Base-by-base conservation (phyloP, 2,888 invertebrate species). In the Drosophila greeni region DNA sequence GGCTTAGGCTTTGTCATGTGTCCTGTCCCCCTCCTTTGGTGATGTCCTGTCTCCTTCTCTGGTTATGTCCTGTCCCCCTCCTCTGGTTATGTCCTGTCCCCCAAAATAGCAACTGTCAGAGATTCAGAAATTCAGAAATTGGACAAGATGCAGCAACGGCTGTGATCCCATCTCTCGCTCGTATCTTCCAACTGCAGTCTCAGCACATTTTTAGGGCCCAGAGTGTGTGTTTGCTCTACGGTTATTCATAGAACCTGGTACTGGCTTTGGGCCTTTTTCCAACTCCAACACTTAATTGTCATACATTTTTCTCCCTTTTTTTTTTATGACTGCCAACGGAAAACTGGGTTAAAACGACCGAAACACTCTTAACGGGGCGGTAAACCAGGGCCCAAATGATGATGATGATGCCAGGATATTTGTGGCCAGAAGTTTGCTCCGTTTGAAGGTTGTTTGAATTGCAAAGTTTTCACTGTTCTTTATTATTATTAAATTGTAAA, bases 271-370 rank as follows among this genome's bases (percentile, higher is more conserved):
- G 34, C 12, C 26, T 47, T 24, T 47, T 29, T 61, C 42, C 40
- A 23, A 42, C 43, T 36, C 24, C 51, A 33, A 33, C 33, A 42
- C 62, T 20, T 52, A 64, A 64, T 64, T 64, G 65, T 64, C 64
- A 33, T 64, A 39, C 36, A 51, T 49, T 37, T 39, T 40, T 24
- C 12, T 26, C 7, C 11, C 7, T 24, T n/a, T 12, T 20, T 42
- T 49, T 49, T 62, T 61, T 49, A 61, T 61, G 61, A 31, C 40
- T 49, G 40, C 61, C 61, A 40, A 48, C 14, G 16, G n/a, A n/a
- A 49, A 61, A 61, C 40, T 61, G 49, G 61, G 61, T 62, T 62
- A 62, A 62, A 61, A 37, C 49, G 34, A 62, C 61, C 42, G 34
- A 56, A 56, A 31, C 62, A 61, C 59, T 58, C 59, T 11, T 37